Evolutionary conservation across 1,140 invertebrate species (phyloP).

Genomic region (Saccostrea echinata): DNA sequence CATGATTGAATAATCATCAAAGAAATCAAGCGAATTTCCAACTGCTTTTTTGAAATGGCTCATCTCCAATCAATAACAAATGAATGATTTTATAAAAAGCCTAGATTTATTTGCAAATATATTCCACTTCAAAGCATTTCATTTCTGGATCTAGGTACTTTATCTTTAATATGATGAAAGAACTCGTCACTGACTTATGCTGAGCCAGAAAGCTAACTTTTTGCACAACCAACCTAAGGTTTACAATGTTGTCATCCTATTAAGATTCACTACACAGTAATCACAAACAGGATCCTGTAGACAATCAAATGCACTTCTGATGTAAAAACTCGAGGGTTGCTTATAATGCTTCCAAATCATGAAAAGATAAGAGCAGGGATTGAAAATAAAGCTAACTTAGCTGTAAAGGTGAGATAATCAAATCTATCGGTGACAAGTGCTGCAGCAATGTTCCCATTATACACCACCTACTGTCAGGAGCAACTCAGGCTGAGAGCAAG

Average conservation of each 20-base stretch:
- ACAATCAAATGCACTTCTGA: neutral
- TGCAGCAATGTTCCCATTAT: neutral
- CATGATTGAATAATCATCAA: constrained; percentile 27
- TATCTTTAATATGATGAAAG: neutral
- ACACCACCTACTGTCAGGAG: neutral
- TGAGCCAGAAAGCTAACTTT: neutral
- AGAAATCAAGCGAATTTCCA: constrained; percentile 22
- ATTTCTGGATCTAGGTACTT: constrained; percentile 11
- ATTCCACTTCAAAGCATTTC: constrained; percentile 13
- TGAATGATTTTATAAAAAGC: constrained; percentile 21
- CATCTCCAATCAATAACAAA: constrained; percentile 23
- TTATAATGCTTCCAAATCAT: neutral
- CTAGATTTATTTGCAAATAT: constrained; percentile 21
- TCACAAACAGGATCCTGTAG: neutral
- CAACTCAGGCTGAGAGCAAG: neutral
- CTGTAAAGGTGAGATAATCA: neutral
- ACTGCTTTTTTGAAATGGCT: constrained; percentile 20
- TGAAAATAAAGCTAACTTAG: constrained; percentile 15
- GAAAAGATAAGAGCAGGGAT: neutral
- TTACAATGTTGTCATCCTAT: neutral
- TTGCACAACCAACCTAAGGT: neutral
- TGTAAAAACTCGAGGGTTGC: neutral
- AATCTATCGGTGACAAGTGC: neutral
- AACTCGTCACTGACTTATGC: neutral
- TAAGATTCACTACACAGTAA: neutral